Percentiles rank a stretch among this genome's conserved stretches.
Evolutionary conservation across 2,888 invertebrate genomes (phyloP).

Genomic region (Notocelia uddmanniana): DNA sequence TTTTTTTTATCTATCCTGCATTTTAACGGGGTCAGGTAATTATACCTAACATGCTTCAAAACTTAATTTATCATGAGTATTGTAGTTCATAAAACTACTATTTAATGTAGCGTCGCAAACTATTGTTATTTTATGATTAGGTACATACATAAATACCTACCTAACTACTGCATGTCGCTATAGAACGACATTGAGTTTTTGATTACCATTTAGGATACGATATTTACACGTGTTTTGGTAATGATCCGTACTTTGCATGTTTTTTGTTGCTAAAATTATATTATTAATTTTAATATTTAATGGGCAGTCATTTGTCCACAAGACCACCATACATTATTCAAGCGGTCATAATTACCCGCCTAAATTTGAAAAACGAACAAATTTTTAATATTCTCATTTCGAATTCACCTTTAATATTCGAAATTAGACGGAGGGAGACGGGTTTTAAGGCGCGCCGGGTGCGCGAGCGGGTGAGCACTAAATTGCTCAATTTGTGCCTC

Average conservation of each 20-base stretch:
- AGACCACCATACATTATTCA: constrained; percentile 57
- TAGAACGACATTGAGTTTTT: constrained; percentile 16
- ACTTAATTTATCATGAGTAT: background rate
- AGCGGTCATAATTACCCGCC: constrained; percentile 56
- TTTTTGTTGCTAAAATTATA: constrained; percentile 1
- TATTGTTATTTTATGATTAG: constrained; percentile 2
- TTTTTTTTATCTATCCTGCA: background rate
- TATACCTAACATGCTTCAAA: background rate
- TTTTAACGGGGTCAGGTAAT: background rate
- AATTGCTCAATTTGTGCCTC: constrained; percentile 84
- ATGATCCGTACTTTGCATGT: background rate
- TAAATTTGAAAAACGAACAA: constrained; percentile 63
- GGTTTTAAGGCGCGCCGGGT: constrained; percentile 52
- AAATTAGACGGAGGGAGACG: constrained; percentile 63
- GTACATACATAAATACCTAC: constrained; percentile 11
- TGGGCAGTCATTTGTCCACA: constrained; percentile 55
- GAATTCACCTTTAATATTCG: constrained; percentile 59
- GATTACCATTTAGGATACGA: background rate
- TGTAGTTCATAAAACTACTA: background rate
- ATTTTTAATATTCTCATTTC: constrained; percentile 71
- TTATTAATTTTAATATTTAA: constrained; percentile 21
- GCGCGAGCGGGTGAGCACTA: constrained; percentile 71
- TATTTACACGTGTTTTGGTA: constrained; percentile 12
- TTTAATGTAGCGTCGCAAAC: constrained; percentile 3
- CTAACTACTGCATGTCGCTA: background rate